Base-by-base conservation (phyloP, 2,113 vertebrate genomes). In the Lonchura striata region DNA sequence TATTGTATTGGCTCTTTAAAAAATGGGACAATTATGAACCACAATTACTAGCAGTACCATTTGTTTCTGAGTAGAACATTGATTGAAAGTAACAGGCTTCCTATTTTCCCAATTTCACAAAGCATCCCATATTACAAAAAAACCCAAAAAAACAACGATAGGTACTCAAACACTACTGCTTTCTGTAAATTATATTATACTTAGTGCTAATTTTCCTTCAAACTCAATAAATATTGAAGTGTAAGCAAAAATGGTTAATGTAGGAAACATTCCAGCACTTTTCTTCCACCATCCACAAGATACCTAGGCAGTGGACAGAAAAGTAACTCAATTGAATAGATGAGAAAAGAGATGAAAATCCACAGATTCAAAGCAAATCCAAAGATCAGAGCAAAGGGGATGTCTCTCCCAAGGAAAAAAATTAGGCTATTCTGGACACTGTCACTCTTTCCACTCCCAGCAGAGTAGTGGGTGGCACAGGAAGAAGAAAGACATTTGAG, bases 361-460 rank as follows among this genome's bases (percentile, higher is more conserved):
- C 39, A 86, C 49, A 94, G 59, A 95, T 77, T 77, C 70, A 93
- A 96, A 96, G 71, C 31, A 93, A 90, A 75, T 23, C n/a, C n/a
- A n/a, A n/a, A n/a, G n/a, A n/a, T n/a, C 70, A 93, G 96, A 96
- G 71, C 31, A 93, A 90, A 75, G 25, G 30, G 79, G 42, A 63
- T 46, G 27, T 87, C 11, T 27, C 61, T 77, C 47, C 31, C 11
- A 71, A 59, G 27, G 23, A 21, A 83, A 91, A 75, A 41, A 46
- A 13, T 3, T 15, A 42, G n/a, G 30, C 57, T 92, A 50, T 49
- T 90, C 64, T 81, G 56, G 86, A 92, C 92, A n/a, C 41, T 82
- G 87, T 64, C 52, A 89, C 44, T 69, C 44, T 86, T 52, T 82
- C 81, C 21, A 56, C 41, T 85, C 79, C 68, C 42, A 95, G 70